Conservation (phyloP, 2,888 invertebrate species). For the Chrysodeixis includens region DNA sequence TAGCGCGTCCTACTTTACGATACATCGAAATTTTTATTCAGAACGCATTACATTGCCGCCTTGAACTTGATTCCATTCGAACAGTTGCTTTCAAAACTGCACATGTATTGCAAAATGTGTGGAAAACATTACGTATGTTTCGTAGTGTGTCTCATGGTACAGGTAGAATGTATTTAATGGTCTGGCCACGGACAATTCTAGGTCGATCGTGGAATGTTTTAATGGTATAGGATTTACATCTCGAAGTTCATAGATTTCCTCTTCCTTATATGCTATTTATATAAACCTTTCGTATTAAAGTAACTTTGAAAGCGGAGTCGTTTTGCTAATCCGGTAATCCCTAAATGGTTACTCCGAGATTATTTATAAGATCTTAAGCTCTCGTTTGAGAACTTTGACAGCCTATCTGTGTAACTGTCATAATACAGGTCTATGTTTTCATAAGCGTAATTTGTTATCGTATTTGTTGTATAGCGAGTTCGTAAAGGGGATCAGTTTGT, state of each 20-base stretch:
- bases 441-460: too few relatives aligned
- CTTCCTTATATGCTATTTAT: conserved; percentile 44
- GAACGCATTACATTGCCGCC: conserved; percentile 71
- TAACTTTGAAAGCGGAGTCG: not conserved
- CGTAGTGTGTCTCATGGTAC: conserved; percentile 15
- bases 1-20: conserved; percentile 63
- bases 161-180: conserved; percentile 55
- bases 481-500: too few relatives aligned
- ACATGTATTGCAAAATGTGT: conserved; percentile 63
- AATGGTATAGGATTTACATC: conserved; percentile 55
- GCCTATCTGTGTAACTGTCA: too few relatives aligned
- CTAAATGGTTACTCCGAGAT: not conserved
- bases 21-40: conserved; percentile 65
- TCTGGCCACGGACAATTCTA: conserved; percentile 54
- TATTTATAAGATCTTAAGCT: not conserved
- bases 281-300: not conserved
- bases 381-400: not conserved
- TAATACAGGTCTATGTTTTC: too few relatives aligned
- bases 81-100: conserved; percentile 55
- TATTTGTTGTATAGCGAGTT: too few relatives aligned
- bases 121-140: conserved; percentile 39
- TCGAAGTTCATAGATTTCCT: conserved; percentile 48
- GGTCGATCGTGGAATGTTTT: conserved; percentile 61
- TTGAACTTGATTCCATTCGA: conserved; percentile 75
- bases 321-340: not conserved